Percentiles rank a stretch among this genome's conserved stretches.
Evolutionary conservation across 2,113 vertebrate species (phyloP).

Genomic region (Phylloscopus trochiloides): DNA sequence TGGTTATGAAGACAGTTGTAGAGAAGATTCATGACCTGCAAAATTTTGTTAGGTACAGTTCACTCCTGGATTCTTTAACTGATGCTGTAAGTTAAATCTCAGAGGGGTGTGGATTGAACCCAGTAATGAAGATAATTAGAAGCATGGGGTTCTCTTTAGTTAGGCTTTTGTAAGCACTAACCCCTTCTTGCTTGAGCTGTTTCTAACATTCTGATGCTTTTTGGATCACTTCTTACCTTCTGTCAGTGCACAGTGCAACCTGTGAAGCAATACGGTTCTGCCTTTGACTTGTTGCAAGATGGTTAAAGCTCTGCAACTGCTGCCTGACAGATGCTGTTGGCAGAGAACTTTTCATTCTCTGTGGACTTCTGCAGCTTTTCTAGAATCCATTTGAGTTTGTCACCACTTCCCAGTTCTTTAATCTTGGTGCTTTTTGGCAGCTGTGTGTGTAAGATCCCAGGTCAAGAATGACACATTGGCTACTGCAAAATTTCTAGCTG

Average conservation of each 20-base stretch:
- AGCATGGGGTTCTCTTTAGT: background rate
- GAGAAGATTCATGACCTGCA: background rate
- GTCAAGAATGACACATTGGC: background rate
- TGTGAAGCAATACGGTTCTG: fast-evolving
- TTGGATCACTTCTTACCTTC: background rate
- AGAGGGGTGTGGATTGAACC: background rate
- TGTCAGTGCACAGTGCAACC: background rate
- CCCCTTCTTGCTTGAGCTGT: background rate
- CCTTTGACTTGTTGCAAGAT: background rate
- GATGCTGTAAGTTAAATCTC: background rate
- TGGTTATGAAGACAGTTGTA: background rate
- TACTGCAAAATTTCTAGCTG: background rate
- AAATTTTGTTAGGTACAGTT: background rate
- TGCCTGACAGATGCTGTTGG: background rate
- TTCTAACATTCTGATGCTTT: background rate
- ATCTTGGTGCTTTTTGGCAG: background rate
- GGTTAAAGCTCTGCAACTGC: background rate
- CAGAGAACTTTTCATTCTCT: background rate
- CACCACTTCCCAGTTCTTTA: background rate
- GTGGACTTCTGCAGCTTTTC: background rate
- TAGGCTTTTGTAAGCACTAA: background rate
- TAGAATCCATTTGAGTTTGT: background rate
- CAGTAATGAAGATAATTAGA: background rate
- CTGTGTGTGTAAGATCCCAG: background rate
- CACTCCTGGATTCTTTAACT: background rate